These are phyloP conservation scores for Anas capensis DNA, from an alignment of 2,797 vertebrate species.

Conservation along the genomic window DNA sequence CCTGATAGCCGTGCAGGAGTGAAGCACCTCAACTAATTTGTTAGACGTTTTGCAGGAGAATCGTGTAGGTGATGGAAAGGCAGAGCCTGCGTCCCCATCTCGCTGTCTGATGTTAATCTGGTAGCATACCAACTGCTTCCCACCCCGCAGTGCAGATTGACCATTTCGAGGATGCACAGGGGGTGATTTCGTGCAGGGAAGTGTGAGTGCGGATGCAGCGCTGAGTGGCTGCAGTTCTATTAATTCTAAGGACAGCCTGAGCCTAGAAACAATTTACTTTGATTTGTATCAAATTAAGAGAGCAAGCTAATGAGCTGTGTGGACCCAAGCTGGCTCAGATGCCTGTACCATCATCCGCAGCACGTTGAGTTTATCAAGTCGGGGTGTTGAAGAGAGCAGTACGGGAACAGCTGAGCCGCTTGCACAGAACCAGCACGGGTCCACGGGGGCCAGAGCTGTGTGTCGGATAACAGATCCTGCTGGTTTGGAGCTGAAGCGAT, in stretches of 20 bases:
- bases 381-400: background rate
- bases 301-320: constrained; percentile 20
- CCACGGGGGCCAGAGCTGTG: background rate
- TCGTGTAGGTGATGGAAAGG: background rate
- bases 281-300: constrained; percentile 28
- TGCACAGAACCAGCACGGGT: background rate
- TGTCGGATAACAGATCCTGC: background rate
- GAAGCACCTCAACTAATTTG: background rate
- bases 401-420: background rate
- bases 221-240: background rate
- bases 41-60: background rate
- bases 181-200: background rate
- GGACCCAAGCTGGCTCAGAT: background rate
- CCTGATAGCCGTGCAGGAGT: background rate
- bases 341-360: background rate
- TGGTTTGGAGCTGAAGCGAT: background rate
- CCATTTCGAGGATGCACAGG: accelerated
- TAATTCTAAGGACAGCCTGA: constrained; percentile 11
- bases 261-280: constrained; percentile 13
- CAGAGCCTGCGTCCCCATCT: accelerated
- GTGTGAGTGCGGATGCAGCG: background rate
- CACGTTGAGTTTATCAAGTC: background rate
- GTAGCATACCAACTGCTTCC: background rate
- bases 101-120: background rate
- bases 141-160: background rate